Conservation (phyloP, 2,888 invertebrate species). For the Heptascelio sp. region DNA sequence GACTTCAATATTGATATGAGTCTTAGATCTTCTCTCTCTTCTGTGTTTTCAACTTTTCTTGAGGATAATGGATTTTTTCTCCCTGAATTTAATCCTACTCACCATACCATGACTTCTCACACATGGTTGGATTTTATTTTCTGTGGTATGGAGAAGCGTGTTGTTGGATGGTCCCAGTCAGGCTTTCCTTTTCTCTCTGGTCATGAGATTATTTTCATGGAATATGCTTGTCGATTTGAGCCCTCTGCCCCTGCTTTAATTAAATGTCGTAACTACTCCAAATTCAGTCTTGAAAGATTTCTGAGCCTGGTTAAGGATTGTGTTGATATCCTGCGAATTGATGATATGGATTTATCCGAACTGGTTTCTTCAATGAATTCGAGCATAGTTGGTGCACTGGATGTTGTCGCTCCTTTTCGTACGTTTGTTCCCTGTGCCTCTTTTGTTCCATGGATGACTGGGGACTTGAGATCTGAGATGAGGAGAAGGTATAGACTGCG, state of each 20-base stretch:
- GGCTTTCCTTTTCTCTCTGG: not conserved
- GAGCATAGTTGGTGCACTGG: not conserved
- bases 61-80: too few relatives aligned
- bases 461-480: not conserved
- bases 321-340: too few relatives aligned
- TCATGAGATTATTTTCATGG: not conserved
- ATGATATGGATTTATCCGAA: too few relatives aligned
- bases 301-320: too few relatives aligned
- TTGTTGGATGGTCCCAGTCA: not conserved
- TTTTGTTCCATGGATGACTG: not conserved
- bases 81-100: too few relatives aligned
- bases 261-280: not conserved
- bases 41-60: too few relatives aligned
- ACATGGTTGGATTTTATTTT: not conserved
- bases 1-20: too few relatives aligned
- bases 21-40: too few relatives aligned
- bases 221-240: not conserved
- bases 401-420: not conserved
- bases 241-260: not conserved
- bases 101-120: not conserved
- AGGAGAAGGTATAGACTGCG: not conserved
- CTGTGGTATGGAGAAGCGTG: not conserved
- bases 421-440: not conserved
- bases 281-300: not conserved
- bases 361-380: not conserved